Base-by-base conservation (phyloP, 37 sponge, comb jelly and placozoan genomes). In the Bolinopsis microptera region DNA sequence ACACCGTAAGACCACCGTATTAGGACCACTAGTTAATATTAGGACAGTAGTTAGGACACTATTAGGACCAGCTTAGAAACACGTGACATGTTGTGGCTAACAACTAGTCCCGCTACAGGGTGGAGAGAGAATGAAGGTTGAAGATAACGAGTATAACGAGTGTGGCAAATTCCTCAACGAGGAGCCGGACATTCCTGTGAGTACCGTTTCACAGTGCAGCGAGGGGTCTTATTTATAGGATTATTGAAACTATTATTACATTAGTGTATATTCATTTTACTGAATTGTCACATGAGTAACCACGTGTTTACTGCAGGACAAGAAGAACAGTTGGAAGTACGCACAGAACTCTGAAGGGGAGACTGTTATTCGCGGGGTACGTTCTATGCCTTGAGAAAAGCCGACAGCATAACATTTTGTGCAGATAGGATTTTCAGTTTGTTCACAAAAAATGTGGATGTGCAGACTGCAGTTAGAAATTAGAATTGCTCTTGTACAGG, bases 241-340 rank as follows among this genome's bases (percentile, higher is more conserved):
- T 9, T 61, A 9, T 61, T 18, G 68, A 61, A 61, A 61, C 18
- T 9, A 21, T 61, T 9, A 21, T 61, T 61, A 61, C 68, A 61
- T 21, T 18, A 21, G 61, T 48, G 61, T 48, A 18, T 48, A 48
- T 18, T 48, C 61, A 48, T 13, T 18, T 13, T 48, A 13, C 13
- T 48, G 13, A 48, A 13, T 48, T 5, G 5, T 13, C 61, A 48
- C 61, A 13, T 48, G 61, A 18, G 5, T 48, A 48, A 48, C 61
- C 61, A 48, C 61, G 18, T 72, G 26, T 30, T 21, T 72, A n/a
- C 22, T 86, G 9, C 90, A 86, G 90, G 90, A 86, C 24, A 86
- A 86, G 90, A 86, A 86, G 90, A 86, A 41, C 61, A 86, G 35
- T 48, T 86, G 90, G 90, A 86, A 86, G 90, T 86, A 36, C 31